phyloP scores from a whole-genome alignment of 2,113 vertebrate genomes.

The Cisticola juncidis region DNA sequence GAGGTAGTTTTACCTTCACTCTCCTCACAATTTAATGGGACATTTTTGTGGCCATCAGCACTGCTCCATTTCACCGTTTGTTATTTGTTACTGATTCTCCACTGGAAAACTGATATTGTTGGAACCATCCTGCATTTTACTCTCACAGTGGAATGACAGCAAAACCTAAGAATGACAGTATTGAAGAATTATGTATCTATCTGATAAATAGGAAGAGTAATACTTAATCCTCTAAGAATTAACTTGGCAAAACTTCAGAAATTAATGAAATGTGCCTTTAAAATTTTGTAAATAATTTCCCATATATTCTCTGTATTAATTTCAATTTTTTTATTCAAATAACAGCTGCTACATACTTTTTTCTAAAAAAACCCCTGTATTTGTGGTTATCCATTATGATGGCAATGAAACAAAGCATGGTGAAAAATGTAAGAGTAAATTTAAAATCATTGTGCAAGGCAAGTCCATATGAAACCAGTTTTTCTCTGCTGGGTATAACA shows the following conservation, averaged over 20 bases:
- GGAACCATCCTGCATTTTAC: not conserved
- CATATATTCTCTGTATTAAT: not conserved
- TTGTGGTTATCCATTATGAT: not conserved
- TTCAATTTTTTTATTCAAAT: not conserved
- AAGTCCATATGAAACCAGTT: not conserved
- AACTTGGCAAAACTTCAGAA: not conserved
- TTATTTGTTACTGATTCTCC: not conserved
- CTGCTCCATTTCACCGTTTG: not conserved
- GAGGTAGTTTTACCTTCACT: not conserved
- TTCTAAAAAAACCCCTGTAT: rapidly evolving
- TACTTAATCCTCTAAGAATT: not conserved
- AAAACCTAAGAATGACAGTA: not conserved
- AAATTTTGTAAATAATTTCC: not conserved
- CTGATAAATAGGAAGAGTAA: not conserved
- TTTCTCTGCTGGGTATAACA: not conserved
- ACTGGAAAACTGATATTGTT: not conserved
- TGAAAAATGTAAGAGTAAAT: not conserved
- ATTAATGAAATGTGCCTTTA: not conserved
- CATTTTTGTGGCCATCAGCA: not conserved
- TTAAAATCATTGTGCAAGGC: not conserved
- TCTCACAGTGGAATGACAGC: not conserved
- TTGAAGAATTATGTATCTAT: not conserved
- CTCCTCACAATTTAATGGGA: not conserved
- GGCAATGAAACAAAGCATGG: not conserved
- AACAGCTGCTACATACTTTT: not conserved